Evolutionary conservation across 2,797 vertebrate species (phyloP).

Genomic region (Poecilia gillii): DNA sequence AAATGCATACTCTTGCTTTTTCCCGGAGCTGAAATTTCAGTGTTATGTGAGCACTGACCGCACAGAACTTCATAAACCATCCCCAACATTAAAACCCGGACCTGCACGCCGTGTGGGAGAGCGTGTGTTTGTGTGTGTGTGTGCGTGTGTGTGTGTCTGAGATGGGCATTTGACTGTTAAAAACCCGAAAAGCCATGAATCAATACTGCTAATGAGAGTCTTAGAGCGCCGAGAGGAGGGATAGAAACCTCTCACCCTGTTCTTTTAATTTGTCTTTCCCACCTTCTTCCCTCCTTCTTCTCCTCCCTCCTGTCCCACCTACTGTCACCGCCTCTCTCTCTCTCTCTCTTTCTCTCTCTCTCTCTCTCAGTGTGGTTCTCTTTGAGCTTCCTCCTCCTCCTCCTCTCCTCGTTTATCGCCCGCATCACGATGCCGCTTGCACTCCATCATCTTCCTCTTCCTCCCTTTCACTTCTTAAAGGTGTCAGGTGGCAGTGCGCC

Average conservation of each 20-base stretch:
- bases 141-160: constrained; percentile 31
- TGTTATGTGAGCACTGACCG: constrained; percentile 40
- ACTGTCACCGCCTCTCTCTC: neutral
- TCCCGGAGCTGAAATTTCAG: constrained; percentile 63
- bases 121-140: constrained; percentile 8
- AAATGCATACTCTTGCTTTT: constrained; percentile 72
- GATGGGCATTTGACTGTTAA: constrained; percentile 75
- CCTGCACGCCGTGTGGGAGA: constrained; percentile 24
- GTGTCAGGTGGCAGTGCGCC: constrained; percentile 42
- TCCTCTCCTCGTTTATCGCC: constrained; percentile 20
- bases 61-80: constrained; percentile 35
- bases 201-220: constrained; percentile 82
- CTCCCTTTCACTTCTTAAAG: constrained; percentile 23
- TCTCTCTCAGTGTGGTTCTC: constrained; percentile 12
- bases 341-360: constrained; percentile 6
- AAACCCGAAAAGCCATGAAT: constrained; percentile 75
- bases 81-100: constrained; percentile 36
- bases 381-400: constrained; percentile 14
- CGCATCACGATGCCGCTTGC: constrained; percentile 28
- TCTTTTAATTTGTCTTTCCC: constrained; percentile 70
- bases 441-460: constrained; percentile 1
- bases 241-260: constrained; percentile 70
- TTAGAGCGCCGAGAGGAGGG: constrained; percentile 67
- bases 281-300: constrained; percentile 38
- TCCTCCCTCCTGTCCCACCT: neutral